Conservation (phyloP, 2,888 invertebrate genomes). For the Exocentrus adspersus region DNA sequence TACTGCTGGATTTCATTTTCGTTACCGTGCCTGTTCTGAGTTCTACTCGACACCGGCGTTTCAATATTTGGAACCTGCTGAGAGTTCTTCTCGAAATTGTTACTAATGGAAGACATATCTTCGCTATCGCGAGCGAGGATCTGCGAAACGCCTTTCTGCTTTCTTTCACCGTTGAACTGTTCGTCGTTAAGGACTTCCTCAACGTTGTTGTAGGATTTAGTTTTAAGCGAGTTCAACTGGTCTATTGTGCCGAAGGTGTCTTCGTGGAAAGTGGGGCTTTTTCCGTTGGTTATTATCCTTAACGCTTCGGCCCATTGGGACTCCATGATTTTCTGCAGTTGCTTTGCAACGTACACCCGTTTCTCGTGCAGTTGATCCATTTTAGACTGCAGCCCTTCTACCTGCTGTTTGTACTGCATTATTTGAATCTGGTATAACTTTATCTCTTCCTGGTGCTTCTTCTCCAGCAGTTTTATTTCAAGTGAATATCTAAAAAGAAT, state of each 20-base stretch:
- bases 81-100: conserved; percentile 32
- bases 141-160: conserved; percentile 22
- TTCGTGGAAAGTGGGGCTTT: conserved; percentile 48
- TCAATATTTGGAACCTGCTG: conserved; percentile 45
- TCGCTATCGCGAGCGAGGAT: conserved; percentile 18
- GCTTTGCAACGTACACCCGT: conserved; percentile 66
- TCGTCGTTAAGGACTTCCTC: conserved; percentile 36
- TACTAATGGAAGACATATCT: conserved; percentile 40
- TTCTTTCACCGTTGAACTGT: conserved; percentile 11
- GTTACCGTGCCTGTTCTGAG: conserved; percentile 39
- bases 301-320: conserved; percentile 83
- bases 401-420: conserved; percentile 75
- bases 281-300: conserved; percentile 69
- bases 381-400: conserved; percentile 72
- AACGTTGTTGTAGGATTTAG: conserved; percentile 40
- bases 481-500: conserved; percentile 71
- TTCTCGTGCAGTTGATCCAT: conserved; percentile 64
- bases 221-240: conserved; percentile 55
- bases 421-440: conserved; percentile 77
- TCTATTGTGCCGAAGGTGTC: conserved; percentile 41
- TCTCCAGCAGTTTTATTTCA: conserved; percentile 80
- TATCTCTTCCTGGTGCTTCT: conserved; percentile 82
- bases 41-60: conserved; percentile 58
- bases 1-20: conserved; percentile 65
- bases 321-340: conserved; percentile 80